phyloP scores from a whole-genome alignment of 2,113 vertebrate species.

The Gorilla gorilla region DNA sequence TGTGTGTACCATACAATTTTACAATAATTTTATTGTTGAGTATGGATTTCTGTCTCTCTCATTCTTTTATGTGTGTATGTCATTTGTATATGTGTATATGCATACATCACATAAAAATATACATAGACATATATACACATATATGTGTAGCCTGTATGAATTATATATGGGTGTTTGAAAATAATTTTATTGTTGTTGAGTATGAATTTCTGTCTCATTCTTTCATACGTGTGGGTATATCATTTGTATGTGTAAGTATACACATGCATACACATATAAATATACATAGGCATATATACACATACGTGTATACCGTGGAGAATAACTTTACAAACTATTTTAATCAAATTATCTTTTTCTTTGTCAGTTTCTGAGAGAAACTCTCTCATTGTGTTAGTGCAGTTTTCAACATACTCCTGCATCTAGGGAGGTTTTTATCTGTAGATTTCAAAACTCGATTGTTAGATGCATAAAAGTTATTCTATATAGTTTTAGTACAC shows the following conservation, averaged over 20 bases:
- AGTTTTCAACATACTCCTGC: not conserved
- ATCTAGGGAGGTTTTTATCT: not conserved
- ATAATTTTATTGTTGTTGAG: not conserved
- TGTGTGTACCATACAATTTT: not conserved
- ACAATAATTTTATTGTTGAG: not conserved
- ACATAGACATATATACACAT: not conserved
- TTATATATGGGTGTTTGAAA: not conserved
- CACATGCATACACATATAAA: not conserved
- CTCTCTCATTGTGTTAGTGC: not conserved
- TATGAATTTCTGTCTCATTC: not conserved
- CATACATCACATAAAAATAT: not conserved
- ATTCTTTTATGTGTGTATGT: not conserved
- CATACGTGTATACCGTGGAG: not conserved
- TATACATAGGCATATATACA: not conserved
- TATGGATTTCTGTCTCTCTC: not conserved
- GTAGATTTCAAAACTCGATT: not conserved
- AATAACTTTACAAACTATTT: not conserved
- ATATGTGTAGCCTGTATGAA: too few species aligned
- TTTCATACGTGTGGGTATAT: not conserved
- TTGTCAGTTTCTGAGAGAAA: not conserved
- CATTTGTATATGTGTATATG: not conserved
- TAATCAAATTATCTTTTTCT: not conserved
- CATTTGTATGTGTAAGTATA: not conserved
- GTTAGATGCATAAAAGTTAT: not conserved
- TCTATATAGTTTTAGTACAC: not conserved